phyloP scores from a whole-genome alignment of 1,140 invertebrate genomes.

The Cepaea nemoralis region DNA sequence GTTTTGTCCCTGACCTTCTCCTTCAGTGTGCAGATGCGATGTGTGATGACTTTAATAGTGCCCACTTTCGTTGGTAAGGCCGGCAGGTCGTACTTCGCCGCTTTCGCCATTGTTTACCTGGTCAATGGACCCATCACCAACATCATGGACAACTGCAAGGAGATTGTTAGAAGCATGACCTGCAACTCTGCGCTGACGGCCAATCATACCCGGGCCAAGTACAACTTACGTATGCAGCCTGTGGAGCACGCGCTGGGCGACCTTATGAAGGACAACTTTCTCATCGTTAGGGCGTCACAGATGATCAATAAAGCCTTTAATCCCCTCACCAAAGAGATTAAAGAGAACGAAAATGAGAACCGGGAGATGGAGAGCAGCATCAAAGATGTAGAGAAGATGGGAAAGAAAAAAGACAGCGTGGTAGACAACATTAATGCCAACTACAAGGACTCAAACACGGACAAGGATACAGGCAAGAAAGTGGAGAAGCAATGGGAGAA shows the following conservation, averaged over 20 bases:
- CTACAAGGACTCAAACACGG: neutral
- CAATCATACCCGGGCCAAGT: slow-evolving; percentile 55
- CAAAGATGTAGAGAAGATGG: slow-evolving; percentile 34
- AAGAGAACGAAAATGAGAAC: slow-evolving; percentile 40
- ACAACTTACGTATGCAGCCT: slow-evolving; percentile 52
- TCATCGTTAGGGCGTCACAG: neutral
- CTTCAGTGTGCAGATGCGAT: slow-evolving; percentile 56
- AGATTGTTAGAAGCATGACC: slow-evolving; percentile 53
- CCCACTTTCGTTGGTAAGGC: slow-evolving; percentile 60
- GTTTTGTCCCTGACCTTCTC: slow-evolving; percentile 55
- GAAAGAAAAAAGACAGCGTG: neutral
- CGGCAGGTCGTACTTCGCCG: slow-evolving; percentile 58
- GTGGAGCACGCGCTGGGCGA: slow-evolving; percentile 49
- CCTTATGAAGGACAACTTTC: slow-evolving; percentile 24
- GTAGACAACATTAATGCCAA: slow-evolving; percentile 18
- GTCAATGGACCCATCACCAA: slow-evolving; percentile 53
- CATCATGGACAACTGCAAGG: slow-evolving; percentile 46
- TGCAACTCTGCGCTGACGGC: slow-evolving; percentile 56
- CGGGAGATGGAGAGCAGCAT: slow-evolving; percentile 40
- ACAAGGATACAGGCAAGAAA: slow-evolving; percentile 1
- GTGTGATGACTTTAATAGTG: slow-evolving; percentile 56
- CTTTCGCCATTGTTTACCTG: slow-evolving; percentile 58
- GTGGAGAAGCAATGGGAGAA: slow-evolving; percentile 52
- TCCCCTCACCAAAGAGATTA: slow-evolving; percentile 35
- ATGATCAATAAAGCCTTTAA: slow-evolving; percentile 42